These are phyloP conservation scores for Trichogramma evanescens DNA, from an alignment of 2,888 invertebrate species.

Conservation along the genomic window DNA sequence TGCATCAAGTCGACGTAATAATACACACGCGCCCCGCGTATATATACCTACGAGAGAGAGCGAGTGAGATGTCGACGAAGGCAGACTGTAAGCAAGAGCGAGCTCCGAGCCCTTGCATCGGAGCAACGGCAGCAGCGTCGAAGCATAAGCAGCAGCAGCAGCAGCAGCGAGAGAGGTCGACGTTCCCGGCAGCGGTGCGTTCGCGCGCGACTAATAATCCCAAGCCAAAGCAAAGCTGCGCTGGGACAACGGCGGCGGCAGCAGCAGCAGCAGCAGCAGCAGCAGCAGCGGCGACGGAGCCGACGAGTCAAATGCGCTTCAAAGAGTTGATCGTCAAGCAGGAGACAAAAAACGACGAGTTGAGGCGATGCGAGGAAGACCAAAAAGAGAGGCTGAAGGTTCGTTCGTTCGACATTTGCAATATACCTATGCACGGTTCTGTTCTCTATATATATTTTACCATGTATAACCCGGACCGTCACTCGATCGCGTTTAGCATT, in stretches of 20 bases:
- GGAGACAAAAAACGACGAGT: slow-evolving; percentile 51
- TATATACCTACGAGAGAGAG: no score
- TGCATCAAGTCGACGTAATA: no score
- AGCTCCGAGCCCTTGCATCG: no score
- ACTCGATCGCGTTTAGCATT: no score
- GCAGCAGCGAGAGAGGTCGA: neutral
- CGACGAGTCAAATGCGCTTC: slow-evolving; percentile 25
- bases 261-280: neutral
- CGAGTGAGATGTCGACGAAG: no score
- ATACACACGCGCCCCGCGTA: no score
- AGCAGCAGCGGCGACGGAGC: neutral
- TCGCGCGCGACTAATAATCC: no score
- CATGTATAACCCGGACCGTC: no score
- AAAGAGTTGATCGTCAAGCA: slow-evolving; percentile 50
- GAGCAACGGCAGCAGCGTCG: neutral
- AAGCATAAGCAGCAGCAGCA: neutral
- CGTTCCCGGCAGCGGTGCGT: neutral
- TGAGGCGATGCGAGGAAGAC: slow-evolving; percentile 52
- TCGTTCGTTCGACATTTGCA: neutral
- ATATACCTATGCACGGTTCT: neutral
- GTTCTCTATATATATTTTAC: no score
- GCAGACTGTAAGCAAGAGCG: no score
- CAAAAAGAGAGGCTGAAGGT: slow-evolving; percentile 49
- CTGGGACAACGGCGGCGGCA: neutral
- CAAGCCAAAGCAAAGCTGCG: no score